Base-by-base conservation (phyloP, 2,113 vertebrate genomes). In the Lampris megalopsis region DNA sequence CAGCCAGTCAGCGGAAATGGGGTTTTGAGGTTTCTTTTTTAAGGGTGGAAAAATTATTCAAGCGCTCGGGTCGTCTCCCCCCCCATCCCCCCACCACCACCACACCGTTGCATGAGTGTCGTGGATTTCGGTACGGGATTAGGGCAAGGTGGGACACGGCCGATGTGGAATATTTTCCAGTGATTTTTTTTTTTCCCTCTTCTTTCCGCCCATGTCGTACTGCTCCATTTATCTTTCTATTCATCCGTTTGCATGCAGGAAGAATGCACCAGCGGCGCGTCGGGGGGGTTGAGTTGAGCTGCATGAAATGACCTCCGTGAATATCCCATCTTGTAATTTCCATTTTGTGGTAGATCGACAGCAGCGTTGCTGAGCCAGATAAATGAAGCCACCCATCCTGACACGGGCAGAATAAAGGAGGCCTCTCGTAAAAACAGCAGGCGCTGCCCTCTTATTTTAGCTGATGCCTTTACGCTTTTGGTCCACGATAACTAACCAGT, bases 1-100 rank as follows among this genome's bases (percentile, higher is more conserved):
- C 40, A 70, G 78, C 84, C 48, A 85, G 90, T 93, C 91, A 91
- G 90, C 79, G 84, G 88, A 93, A 91, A 91, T 75, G 10, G 64
- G 82, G 75, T 70, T 87, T 65, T 86, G 88, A 87, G 80, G 91
- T 87, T 88, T 90, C 47, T 6, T 85, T 77, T 89, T 85, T 80
- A 81, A 88, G 77, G 81, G 50, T 83, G 84, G 86, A 82, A 90
- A 65, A 87, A 89, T 86, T 79, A 86, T 80, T 88, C 79, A 72
- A 67, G 81, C 71, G 60, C 76, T 80, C 24, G 24, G 59, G 63
- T 82, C 41, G 7, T 86, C 77, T 79, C 72, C 82, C 54, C 73
- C 24, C 24, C 24, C 24, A 24, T 24, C 24, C 24, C 24, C 24
- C 24, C 24, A 24, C 24, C 24, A 24, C 24, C 24, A 24, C 24